Base-by-base conservation (phyloP, 2,113 vertebrate genomes). In the Actenoides lindsayi region DNA sequence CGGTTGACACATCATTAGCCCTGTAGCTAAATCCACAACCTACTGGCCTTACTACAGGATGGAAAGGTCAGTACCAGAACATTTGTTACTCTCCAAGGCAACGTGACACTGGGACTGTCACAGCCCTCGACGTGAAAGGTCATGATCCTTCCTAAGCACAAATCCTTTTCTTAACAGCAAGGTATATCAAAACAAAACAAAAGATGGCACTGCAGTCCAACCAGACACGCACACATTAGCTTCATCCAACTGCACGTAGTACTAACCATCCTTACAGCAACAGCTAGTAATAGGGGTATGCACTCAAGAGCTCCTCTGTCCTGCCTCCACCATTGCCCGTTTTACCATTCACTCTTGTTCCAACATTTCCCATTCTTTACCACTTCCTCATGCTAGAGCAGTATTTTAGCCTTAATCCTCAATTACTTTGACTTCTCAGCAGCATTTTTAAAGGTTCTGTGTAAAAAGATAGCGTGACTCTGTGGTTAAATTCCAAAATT, bases 31-130 rank as follows among this genome's bases (percentile, higher is more conserved):
- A 88, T 12, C 71, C 85, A 53, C 70, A 87, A 41, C 53, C 27
- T 53, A 30, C 8, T 62, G 70, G 69, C 81, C 48, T 69, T 9
- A 21, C 35, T 41, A 20, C 75, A 35, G 21, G 54, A 90, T 14
- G n/a, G 28, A 95, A 96, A 96, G 93, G 88, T 94, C 93, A 95
- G 6, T 31, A 51, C 56, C 84, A 81, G 10, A 93, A 63, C 28
- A 35, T 3, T 35, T 39, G 59, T 39, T 83, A 42, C 87, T 90
- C 64, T 37, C 54, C 92, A 59, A 68, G 79, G 83, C 54, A 88
- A 89, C 30, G 1, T 27, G 88, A 90, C 79, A 67, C 5, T 75
- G 79, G 60, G 75, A 90, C 56, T 48, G 18, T 2, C 0, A 0
- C 27, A 25, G 27, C 35, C 28, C 74, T 60, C 13, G 10, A 23